These are phyloP conservation scores for Lutjanus campechanus DNA, from an alignment of 2,797 vertebrate species.

Conservation along the genomic window DNA sequence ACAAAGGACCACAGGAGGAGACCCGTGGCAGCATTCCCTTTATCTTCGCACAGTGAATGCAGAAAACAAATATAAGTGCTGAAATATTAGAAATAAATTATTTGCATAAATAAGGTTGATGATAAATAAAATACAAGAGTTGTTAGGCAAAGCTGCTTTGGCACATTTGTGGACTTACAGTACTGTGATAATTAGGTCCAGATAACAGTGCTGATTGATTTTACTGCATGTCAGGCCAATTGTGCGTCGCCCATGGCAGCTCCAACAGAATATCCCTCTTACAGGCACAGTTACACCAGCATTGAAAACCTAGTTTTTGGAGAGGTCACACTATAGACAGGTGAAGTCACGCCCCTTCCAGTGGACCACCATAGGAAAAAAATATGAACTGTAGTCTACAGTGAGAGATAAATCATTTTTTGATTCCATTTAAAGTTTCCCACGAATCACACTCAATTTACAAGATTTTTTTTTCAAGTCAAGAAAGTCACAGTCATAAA, in stretches of 20 bases:
- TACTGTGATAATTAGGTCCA: constrained; percentile 51
- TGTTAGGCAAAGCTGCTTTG: constrained; percentile 63
- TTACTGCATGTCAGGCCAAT: constrained; percentile 21
- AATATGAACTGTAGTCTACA: no score
- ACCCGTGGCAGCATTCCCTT: constrained; percentile 12
- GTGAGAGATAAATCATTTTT: no score
- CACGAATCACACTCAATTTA: no score
- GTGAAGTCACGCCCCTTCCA: no score
- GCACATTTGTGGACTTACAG: constrained; percentile 61
- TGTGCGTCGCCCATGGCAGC: constrained; percentile 10
- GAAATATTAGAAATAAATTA: constrained; percentile 44
- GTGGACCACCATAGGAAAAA: no score
- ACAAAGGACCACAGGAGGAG: not conserved
- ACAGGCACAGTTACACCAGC: not conserved
- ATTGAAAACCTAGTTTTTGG: not conserved
- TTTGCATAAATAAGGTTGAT: constrained; percentile 46
- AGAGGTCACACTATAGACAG: not conserved
- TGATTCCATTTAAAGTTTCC: no score
- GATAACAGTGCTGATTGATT: constrained; percentile 29
- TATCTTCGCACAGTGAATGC: constrained; percentile 19
- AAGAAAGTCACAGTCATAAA: no score
- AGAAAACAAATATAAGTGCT: constrained; percentile 18
- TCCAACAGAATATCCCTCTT: constrained; percentile 1
- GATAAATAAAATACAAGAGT: constrained; percentile 32
- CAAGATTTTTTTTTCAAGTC: no score